These are phyloP conservation scores for Drepana arcuata DNA, from an alignment of 1,140 invertebrate species.

Conservation along the genomic window DNA sequence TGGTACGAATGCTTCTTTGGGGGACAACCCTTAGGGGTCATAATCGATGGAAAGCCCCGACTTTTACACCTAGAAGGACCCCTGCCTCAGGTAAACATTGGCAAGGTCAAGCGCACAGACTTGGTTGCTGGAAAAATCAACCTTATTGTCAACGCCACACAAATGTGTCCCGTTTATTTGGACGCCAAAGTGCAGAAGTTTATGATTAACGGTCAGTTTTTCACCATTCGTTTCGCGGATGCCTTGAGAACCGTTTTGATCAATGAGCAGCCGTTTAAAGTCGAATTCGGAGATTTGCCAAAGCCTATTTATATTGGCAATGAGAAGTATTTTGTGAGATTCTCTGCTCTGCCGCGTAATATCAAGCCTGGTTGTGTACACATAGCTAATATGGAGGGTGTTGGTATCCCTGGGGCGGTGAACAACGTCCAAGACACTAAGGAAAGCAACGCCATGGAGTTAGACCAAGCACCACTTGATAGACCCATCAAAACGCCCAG, in stretches of 20 bases:
- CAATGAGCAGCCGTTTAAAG: slow-evolving; percentile 86
- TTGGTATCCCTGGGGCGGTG: slow-evolving; percentile 3
- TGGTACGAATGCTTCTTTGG: slow-evolving; percentile 94
- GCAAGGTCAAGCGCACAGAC: slow-evolving; percentile 79
- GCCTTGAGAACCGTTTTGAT: slow-evolving; percentile 83
- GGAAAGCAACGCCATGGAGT: slow-evolving; percentile 22
- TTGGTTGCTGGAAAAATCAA: slow-evolving; percentile 87
- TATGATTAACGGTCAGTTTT: slow-evolving; percentile 80
- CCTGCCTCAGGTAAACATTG: slow-evolving; percentile 88
- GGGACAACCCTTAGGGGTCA: slow-evolving; percentile 87
- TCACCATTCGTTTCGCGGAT: slow-evolving; percentile 86
- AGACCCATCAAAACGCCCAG: slow-evolving; percentile 36
- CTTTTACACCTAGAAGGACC: slow-evolving; percentile 88
- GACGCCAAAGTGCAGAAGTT: slow-evolving; percentile 89
- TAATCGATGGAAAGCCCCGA: slow-evolving; percentile 83
- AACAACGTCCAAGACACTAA: slow-evolving; percentile 9
- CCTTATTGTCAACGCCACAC: slow-evolving; percentile 85
- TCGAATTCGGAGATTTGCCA: slow-evolving; percentile 93
- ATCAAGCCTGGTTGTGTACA: slow-evolving; percentile 78
- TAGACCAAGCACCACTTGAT: slow-evolving; percentile 17
- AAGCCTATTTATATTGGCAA: slow-evolving; percentile 87
- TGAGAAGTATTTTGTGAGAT: slow-evolving; percentile 86
- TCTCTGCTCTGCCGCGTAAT: slow-evolving; percentile 82
- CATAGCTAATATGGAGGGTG: slow-evolving; percentile 79
- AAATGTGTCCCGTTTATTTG: slow-evolving; percentile 85